Conservation (phyloP, 2,113 vertebrate genomes). For the Lagopus muta region DNA sequence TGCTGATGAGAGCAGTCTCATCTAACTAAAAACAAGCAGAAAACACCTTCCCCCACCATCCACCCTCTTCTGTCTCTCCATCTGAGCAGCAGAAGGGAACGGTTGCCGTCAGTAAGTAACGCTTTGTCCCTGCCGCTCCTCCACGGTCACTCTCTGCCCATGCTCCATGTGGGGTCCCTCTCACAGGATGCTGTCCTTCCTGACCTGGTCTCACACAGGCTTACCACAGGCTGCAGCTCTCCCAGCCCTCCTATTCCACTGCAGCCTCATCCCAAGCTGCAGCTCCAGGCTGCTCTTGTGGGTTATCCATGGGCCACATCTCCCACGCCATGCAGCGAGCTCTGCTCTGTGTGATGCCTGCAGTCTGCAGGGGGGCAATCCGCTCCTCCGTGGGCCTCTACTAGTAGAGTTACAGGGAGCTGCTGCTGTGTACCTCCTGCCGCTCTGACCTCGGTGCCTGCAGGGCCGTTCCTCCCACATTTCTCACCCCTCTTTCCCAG, state of each 20-base stretch:
- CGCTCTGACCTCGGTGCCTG: background rate
- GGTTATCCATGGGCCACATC: too few species aligned
- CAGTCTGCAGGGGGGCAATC: background rate
- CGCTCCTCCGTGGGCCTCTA: background rate
- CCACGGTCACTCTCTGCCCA: background rate
- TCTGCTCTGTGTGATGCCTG: background rate
- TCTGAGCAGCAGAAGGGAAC: background rate
- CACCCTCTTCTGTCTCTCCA: background rate
- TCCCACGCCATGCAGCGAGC: too few species aligned
- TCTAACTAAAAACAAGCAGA: background rate
- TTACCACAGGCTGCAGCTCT: background rate
- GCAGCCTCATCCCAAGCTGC: too few species aligned
- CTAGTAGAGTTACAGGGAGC: background rate
- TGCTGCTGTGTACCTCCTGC: background rate
- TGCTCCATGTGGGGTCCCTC: background rate
- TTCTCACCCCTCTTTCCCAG: background rate
- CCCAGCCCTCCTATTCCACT: too few species aligned
- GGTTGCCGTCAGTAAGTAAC: background rate
- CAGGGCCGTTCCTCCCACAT: background rate
- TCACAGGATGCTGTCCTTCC: background rate
- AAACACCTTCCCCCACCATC: background rate
- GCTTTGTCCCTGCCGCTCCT: background rate
- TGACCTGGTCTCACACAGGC: background rate
- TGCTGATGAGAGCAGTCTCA: too few species aligned
- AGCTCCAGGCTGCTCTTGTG: too few species aligned